Evolutionary conservation across 2,113 vertebrate species (phyloP).

Genomic region (Perca schrenkii): DNA sequence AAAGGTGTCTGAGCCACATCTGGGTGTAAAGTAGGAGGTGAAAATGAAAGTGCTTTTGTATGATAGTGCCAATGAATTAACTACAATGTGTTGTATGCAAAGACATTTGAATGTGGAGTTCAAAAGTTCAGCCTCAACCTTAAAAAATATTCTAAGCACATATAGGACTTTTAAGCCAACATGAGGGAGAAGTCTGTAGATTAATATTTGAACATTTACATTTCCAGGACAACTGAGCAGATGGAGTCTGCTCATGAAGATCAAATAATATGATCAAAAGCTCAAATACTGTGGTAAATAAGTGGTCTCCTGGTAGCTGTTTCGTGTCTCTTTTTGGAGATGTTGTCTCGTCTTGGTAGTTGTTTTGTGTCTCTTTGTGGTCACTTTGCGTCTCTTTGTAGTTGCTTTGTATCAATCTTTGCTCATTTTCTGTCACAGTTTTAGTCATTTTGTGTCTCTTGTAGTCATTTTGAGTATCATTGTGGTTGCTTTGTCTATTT

Average conservation of each 20-base stretch:
- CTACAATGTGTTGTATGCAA: neutral
- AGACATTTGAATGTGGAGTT: neutral
- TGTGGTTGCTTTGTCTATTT: too few species aligned
- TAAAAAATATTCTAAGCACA: neutral
- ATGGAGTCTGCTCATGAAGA: neutral
- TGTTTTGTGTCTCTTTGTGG: too few species aligned
- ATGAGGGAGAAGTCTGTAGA: neutral
- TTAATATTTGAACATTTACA: neutral
- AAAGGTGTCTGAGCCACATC: constrained; percentile 21
- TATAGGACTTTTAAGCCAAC: neutral
- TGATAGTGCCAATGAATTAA: constrained; percentile 1
- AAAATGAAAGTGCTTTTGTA: neutral
- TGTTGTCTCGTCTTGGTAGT: too few species aligned
- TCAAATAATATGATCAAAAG: neutral
- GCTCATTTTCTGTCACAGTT: too few species aligned
- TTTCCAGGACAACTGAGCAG: neutral
- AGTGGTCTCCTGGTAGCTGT: neutral
- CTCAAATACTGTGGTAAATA: neutral
- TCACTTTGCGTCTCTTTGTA: too few species aligned
- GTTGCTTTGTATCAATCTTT: too few species aligned
- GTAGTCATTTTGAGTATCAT: too few species aligned
- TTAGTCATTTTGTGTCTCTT: too few species aligned
- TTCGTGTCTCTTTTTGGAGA: too few species aligned
- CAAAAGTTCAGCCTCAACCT: neutral
- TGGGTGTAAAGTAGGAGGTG: constrained; percentile 19